These are phyloP conservation scores for Branchinecta sandiegonensis DNA, from an alignment of 2,888 invertebrate species.

Conservation along the genomic window DNA sequence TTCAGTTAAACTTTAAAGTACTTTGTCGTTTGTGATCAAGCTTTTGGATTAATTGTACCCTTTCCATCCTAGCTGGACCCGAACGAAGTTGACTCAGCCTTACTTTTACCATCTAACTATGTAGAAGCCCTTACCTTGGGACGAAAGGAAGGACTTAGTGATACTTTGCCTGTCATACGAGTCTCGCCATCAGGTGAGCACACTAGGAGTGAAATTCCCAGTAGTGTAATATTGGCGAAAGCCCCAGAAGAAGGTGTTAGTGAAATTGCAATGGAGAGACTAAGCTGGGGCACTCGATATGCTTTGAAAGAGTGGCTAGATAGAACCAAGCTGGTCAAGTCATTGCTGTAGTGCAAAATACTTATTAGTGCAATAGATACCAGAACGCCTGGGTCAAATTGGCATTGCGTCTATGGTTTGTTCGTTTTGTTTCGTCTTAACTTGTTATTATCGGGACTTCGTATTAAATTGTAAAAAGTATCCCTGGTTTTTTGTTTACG, in stretches of 20 bases:
- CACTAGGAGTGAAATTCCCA: neutral
- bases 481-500: too few species aligned
- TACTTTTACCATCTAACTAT: slow-evolving; percentile 3
- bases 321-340: neutral
- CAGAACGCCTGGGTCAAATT: too few species aligned
- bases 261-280: slow-evolving; percentile 20
- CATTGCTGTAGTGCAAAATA: neutral
- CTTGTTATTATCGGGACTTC: too few species aligned
- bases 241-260: slow-evolving; percentile 19
- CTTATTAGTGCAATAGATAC: too few species aligned
- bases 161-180: neutral
- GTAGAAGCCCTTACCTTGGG: neutral
- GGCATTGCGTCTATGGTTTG: too few species aligned
- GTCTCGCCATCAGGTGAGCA: neutral
- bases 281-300: slow-evolving; percentile 23
- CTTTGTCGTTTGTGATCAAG: too few species aligned
- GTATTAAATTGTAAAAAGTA: too few species aligned
- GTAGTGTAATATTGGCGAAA: slow-evolving; percentile 14
- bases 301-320: slow-evolving; percentile 23
- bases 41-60: too few species aligned
- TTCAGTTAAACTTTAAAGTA: too few species aligned
- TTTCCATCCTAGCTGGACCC: neutral
- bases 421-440: too few species aligned
- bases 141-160: neutral
- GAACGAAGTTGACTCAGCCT: slow-evolving; percentile 5